Evolutionary conservation across 2,888 invertebrate genomes (phyloP), one percentile per base, ranked within the genome.

Genomic region (Cryptocephalus moraei): DNA sequence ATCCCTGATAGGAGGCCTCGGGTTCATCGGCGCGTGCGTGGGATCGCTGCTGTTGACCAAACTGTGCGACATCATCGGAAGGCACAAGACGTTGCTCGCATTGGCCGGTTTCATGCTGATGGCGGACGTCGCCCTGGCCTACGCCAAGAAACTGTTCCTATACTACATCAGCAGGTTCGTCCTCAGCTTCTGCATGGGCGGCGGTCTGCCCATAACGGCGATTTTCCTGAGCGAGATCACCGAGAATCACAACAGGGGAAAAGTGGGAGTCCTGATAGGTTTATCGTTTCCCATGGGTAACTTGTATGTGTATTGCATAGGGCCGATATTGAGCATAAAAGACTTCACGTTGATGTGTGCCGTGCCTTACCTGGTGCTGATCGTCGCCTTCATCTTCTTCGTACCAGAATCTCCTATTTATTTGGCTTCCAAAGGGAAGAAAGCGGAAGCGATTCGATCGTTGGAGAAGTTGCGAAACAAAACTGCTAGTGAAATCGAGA

Each of bases 191-290:
- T 79, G 78, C 1, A 75, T 80, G 0, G 83, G 85, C 0, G 77
- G 82, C 62, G 71, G 80, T n/a, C 84, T 82, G 69, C 80, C 84
- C 0, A 78, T 82, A 1, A 78, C 82, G 1, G 89, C 91, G 0
- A 84, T 90, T 77, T 92, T 91, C 69, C 79, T 90, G 49, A 86
- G 86, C 38, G 92, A 92, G 69, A 86, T 89, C 32, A 79, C 90
- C 8, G 83, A 87, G 74, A 80, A 82, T 47, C 81, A 82, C 31
- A 78, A 82, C 10, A 75, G 92, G 49, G 91, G 91, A 0, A 80
- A 84, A 0, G 71, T 91, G 3, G 54, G 56, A 8, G 48, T 89
- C 1, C 80, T 87, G 50, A 78, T 89, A 49, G 85, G 86, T 59
- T 72, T 81, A 36, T 84, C 84, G 70, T 79, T 86, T 41, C 71